Evolutionary conservation across 53 echinoderm and acorn worm species (phyloP).

Genomic region (Paelopatides confundens): DNA sequence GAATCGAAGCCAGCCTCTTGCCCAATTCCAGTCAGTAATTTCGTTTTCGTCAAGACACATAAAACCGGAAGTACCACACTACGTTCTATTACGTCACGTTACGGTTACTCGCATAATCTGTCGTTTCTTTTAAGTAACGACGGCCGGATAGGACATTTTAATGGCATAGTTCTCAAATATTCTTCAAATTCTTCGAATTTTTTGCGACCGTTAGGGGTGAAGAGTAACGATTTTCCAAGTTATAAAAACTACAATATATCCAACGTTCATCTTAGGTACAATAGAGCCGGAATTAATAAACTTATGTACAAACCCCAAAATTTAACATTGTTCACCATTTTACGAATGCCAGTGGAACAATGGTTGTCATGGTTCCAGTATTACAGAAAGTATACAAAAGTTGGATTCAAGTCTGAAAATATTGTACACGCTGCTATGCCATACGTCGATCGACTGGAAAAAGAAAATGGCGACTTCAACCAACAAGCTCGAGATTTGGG

Average conservation of each 20-base stretch:
- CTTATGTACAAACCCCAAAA: conserved; percentile 7
- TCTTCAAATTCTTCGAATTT: conserved; percentile 1
- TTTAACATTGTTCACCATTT: conserved; percentile 23
- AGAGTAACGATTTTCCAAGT: not conserved
- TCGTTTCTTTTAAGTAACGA: conserved; percentile 30
- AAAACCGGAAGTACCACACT: conserved; percentile 32
- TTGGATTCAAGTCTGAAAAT: not conserved
- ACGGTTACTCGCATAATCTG: conserved; percentile 9
- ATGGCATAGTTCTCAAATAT: conserved; percentile 3
- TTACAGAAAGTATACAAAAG: conserved; percentile 16
- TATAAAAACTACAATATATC: conserved; percentile 31
- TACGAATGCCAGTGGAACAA: not conserved
- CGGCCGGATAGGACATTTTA: conserved; percentile 44
- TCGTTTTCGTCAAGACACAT: conserved; percentile 22
- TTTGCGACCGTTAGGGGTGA: conserved; percentile 20
- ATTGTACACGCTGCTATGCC: conserved; percentile 17
- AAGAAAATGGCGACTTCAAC: conserved; percentile 33
- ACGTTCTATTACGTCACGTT: conserved; percentile 28
- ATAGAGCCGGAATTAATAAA: not conserved
- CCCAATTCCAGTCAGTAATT: not conserved
- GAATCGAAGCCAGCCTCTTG: not conserved
- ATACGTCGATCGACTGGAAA: not conserved
- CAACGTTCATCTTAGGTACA: conserved; percentile 21
- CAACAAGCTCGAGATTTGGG: conserved; percentile 20
- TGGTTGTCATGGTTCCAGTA: conserved; percentile 47